phyloP scores from a whole-genome alignment of 1,140 invertebrate species.

The Pseudomyrmex flavicornis region DNA sequence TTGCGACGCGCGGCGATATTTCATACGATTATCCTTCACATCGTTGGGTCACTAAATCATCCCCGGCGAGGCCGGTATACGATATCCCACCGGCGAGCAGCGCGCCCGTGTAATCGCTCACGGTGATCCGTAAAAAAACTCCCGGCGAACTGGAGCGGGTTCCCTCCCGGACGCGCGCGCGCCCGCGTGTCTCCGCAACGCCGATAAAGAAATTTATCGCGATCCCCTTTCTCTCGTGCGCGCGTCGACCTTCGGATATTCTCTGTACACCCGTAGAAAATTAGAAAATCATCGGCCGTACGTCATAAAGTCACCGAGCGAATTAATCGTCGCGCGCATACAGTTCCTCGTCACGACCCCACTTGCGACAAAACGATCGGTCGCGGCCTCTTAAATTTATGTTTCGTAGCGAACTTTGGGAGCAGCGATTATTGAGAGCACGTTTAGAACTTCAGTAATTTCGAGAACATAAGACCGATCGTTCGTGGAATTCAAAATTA shows the following conservation, averaged over 20 bases:
- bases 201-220: slow-evolving; percentile 16
- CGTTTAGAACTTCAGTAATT: too few species aligned
- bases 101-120: slow-evolving; percentile 48
- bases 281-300: slow-evolving; percentile 24
- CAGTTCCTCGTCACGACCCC: background rate
- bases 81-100: slow-evolving; percentile 43
- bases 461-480: too few species aligned
- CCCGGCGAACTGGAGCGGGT: slow-evolving; percentile 54
- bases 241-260: slow-evolving; percentile 8
- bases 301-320: slow-evolving; percentile 1
- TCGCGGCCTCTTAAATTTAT: slow-evolving; percentile 9
- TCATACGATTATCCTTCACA: slow-evolving; percentile 70
- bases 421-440: too few species aligned
- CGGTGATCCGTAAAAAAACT: slow-evolving; percentile 57
- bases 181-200: background rate
- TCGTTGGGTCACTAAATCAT: slow-evolving; percentile 72
- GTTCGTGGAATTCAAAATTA: too few species aligned
- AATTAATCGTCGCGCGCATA: slow-evolving; percentile 41
- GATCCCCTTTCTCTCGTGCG: background rate
- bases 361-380: slow-evolving; percentile 7
- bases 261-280: slow-evolving; percentile 27
- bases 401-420: background rate
- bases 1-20: slow-evolving; percentile 63
- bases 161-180: background rate
- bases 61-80: slow-evolving; percentile 7